Evolutionary conservation across 2,797 vertebrate species (phyloP).

Genomic region (Nyctalus aviator): DNA sequence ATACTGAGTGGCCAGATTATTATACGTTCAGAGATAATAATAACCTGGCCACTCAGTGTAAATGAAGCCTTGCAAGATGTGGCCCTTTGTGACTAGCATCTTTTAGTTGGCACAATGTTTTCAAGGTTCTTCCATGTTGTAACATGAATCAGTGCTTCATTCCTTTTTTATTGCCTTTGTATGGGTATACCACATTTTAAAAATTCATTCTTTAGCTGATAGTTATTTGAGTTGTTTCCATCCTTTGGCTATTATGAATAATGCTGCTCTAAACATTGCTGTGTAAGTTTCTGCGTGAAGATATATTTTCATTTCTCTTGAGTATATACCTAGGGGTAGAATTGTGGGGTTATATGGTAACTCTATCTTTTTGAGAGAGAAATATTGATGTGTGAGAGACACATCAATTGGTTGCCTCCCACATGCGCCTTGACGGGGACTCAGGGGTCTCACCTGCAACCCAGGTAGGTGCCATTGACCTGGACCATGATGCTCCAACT

Average conservation of each 20-base stretch:
- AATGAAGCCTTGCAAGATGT: not conserved
- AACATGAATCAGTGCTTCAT: not conserved
- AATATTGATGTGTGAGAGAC: too few relatives aligned
- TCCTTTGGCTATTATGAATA: not conserved
- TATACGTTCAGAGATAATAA: too few relatives aligned
- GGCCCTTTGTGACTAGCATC: constrained; percentile 9
- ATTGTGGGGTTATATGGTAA: not conserved
- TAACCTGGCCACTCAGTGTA: too few relatives aligned
- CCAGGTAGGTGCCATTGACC: too few relatives aligned
- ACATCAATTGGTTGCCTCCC: too few relatives aligned
- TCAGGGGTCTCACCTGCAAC: too few relatives aligned
- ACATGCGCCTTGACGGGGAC: too few relatives aligned
- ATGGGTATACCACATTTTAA: not conserved
- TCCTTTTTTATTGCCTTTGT: not conserved
- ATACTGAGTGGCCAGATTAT: too few relatives aligned
- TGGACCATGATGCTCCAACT: too few relatives aligned
- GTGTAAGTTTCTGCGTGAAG: not conserved
- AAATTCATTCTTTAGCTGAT: not conserved
- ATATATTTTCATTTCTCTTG: constrained; percentile 19
- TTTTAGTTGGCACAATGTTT: not conserved
- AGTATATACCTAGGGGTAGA: not conserved
- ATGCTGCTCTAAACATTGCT: not conserved
- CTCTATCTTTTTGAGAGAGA: not conserved
- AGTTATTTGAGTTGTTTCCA: not conserved
- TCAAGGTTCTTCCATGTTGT: not conserved